Evolutionary conservation across 2,797 vertebrate species (phyloP).

Genomic region (Enteromius argenteus): DNA sequence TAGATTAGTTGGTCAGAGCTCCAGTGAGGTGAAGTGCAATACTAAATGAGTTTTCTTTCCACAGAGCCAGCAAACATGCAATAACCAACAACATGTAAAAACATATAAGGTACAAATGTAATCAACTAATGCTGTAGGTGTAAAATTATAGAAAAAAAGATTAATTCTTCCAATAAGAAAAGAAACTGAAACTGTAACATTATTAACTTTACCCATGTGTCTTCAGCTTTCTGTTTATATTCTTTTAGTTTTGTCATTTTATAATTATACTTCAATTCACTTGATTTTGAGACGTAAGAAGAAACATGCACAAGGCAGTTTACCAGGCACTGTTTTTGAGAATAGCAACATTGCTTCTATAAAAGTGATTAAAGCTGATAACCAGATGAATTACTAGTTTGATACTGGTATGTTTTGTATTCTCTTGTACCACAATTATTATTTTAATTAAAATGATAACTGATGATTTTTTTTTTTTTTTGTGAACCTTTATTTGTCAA

Average conservation of each 20-base stretch:
- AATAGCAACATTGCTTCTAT: not conserved
- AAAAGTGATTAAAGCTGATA: not conserved
- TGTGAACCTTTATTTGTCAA: not conserved
- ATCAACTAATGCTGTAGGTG: not conserved
- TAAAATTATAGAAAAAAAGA: not conserved
- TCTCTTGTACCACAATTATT: not conserved
- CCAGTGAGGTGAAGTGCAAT: not conserved
- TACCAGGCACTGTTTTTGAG: not conserved
- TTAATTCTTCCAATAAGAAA: too few relatives aligned
- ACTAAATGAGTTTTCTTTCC: not conserved
- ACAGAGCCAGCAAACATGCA: not conserved
- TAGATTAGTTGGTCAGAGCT: not conserved
- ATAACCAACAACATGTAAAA: not conserved
- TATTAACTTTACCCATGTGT: not conserved
- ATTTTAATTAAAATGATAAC: too few relatives aligned
- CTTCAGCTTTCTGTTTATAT: not conserved
- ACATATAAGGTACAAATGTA: not conserved
- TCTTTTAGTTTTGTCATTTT: not conserved
- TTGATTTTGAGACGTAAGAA: not conserved
- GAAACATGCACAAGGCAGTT: not conserved
- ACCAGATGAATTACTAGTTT: not conserved
- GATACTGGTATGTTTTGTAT: not conserved
- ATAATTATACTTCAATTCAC: not conserved
- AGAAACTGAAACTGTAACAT: too few relatives aligned
- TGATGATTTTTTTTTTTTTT: not conserved